Base-by-base conservation (phyloP, 2,888 invertebrate species). In the Osmoderma eremita region DNA sequence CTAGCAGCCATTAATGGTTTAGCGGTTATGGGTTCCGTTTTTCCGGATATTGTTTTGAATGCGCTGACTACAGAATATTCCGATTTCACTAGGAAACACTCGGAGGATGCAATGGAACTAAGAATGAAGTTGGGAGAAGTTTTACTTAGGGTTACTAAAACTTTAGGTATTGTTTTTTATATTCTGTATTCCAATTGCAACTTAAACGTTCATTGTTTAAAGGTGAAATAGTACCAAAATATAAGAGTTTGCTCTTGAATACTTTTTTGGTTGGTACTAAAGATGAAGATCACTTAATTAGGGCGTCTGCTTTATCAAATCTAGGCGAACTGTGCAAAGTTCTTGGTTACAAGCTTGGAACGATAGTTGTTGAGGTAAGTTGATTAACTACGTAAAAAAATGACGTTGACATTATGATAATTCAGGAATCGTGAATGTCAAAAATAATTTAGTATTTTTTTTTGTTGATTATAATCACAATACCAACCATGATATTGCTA, bases 261-360 rank as follows among this genome's bases (percentile, higher is more conserved):
- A 89, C 91, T 0, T 90, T 92, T 79, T 81, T 95, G 22, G 83
- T 83, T 72, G 91, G 89, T 1, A 85, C 88, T 30, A 87, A 88
- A 73, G 92, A 93, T 79, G 79, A 84, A 2, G 93, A 94, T 77
- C 85, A 88, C 13, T 80, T 92, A 24, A 87, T 95, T 45, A 85
- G 93, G 74, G 88, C 94, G 13, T 94, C 94, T 1, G 91, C 92
- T 75, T 83, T 95, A 63, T 93, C 94, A 0, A 94, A 93, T 80
- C 83, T 95, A 48, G 94, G 92, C 0, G 93, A 95, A 82, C 84
- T 94, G 13, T 92, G 92, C 73, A 84, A 88, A 72, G 86, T 91
- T 2, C 81, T 95, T 48, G 87, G 90, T 63, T 94, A 90, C 76
- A 89, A 88, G 75, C 82, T 95, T 3, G 92, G 92, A 24, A 83